Base-by-base conservation (phyloP, 1,140 invertebrate genomes). In the Halictus rubicundus region DNA sequence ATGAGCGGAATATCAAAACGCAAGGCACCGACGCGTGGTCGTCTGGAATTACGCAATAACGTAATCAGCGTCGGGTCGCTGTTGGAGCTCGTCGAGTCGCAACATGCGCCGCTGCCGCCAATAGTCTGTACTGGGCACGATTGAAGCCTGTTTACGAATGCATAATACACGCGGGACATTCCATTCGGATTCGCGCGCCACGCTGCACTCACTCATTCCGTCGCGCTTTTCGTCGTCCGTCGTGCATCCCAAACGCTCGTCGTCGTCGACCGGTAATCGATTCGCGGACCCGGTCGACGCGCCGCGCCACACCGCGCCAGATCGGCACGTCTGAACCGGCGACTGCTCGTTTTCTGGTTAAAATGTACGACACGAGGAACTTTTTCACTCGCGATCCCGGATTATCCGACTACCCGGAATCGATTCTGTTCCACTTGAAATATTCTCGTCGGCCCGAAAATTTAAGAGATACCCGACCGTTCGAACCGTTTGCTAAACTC, bases 111-210 rank as follows among this genome's bases (percentile, higher is more conserved):
- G 61, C 70, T 49, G 52, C 21, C 9, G 65, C 71, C 57, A 65
- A 39, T 63, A 57, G 80, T 42, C 27, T 64, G 61, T 61, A 12
- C 61, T 52, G 64, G 74, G 72, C 71, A 68, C 81, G 78, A 81
- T 84, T 27, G 78, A 39, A n/a, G 66, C 49, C 86, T 84, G 88
- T 85, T 89, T 88, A 85, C 82, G 79, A 82, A 89, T 89, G 87
- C 87, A 87, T 85, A 86, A 87, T 87, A 86, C 85, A 81, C 73
- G 72, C 63, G 81, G 52, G n/a, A 68, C 79, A 75, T 82, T 81
- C 85, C 83, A 87, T 87, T 76, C 78, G 71, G 84, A 82, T 64
- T 69, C 80, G 79, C 74, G 78, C 83, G 80, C 71, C 82, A 63
- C 71, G 72, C 77, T 78, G 37, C 71, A 70, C 79, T 80, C 68